Conservation (phyloP, 2,888 invertebrate genomes). For the Gortyna flavago region DNA sequence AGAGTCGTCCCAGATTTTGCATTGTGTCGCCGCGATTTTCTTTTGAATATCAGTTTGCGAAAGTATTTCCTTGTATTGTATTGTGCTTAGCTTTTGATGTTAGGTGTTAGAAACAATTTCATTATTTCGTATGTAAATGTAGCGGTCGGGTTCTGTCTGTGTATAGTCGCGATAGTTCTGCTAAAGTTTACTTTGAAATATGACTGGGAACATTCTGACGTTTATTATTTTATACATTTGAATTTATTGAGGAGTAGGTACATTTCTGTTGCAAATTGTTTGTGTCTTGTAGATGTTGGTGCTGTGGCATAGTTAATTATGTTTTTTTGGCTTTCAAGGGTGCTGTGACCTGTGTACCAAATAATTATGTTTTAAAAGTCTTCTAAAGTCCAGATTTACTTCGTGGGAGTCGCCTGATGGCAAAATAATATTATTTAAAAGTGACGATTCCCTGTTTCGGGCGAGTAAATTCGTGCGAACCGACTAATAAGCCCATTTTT, state of each 20-base stretch:
- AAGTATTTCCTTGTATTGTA: constrained; percentile 62
- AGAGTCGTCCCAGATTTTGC: constrained; percentile 75
- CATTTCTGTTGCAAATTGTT: constrained; percentile 8
- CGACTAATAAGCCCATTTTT: too few relatives aligned
- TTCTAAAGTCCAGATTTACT: background rate
- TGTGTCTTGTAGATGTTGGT: background rate
- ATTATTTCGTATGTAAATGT: constrained; percentile 57
- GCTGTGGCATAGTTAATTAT: background rate
- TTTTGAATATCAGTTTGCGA: constrained; percentile 70
- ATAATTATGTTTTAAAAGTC: background rate
- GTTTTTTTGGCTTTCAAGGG: too few relatives aligned
- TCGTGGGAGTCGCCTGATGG: background rate
- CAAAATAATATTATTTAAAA: too few relatives aligned
- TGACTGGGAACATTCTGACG: constrained; percentile 39
- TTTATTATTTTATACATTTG: constrained; percentile 50
- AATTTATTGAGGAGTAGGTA: constrained; percentile 16
- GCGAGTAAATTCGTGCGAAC: too few relatives aligned
- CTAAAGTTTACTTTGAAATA: constrained; percentile 60
- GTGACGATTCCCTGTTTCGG: too few relatives aligned
- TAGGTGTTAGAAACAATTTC: constrained; percentile 63
- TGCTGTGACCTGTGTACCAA: background rate
- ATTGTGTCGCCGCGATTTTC: constrained; percentile 73
- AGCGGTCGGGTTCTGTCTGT: constrained; percentile 32
- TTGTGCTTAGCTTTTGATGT: constrained; percentile 57
- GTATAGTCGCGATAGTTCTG: constrained; percentile 49